Conservation (phyloP, 1,140 invertebrate genomes). For the Leptinotarsa lineolata region DNA sequence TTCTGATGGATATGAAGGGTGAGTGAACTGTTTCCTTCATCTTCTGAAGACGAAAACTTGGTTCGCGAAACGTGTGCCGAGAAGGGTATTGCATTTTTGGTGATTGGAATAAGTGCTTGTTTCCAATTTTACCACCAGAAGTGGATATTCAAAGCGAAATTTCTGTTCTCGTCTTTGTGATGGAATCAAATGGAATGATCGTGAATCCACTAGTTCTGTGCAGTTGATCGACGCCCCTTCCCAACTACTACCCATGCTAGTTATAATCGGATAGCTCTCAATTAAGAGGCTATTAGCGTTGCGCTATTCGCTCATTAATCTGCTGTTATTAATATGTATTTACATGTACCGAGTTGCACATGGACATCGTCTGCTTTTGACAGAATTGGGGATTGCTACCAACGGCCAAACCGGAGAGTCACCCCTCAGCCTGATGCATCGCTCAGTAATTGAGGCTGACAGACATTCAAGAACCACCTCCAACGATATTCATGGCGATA, state of each 20-base stretch:
- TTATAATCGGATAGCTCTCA: slow-evolving; percentile 37
- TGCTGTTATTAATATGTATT: slow-evolving; percentile 41
- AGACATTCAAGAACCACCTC: neutral
- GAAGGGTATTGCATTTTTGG: no score
- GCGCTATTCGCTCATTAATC: slow-evolving; percentile 35
- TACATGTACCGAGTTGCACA: slow-evolving; percentile 36
- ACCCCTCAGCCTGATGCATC: neutral
- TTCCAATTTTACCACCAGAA: no score
- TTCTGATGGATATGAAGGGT: no score
- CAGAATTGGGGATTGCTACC: neutral
- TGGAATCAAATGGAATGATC: no score
- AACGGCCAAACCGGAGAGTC: neutral
- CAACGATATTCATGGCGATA: no score
- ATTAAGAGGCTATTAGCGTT: slow-evolving; percentile 36
- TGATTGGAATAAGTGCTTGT: no score
- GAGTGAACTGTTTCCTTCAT: no score
- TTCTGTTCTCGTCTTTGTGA: no score
- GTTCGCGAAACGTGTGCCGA: no score
- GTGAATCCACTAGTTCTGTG: neutral
- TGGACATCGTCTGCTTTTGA: slow-evolving; percentile 30
- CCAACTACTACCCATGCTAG: slow-evolving; percentile 13
- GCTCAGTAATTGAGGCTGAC: neutral
- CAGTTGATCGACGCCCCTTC: neutral
- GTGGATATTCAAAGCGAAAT: no score
- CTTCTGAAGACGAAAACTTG: no score